Conservation (phyloP, 2,888 invertebrate genomes). For the Halocaridina rubra region DNA sequence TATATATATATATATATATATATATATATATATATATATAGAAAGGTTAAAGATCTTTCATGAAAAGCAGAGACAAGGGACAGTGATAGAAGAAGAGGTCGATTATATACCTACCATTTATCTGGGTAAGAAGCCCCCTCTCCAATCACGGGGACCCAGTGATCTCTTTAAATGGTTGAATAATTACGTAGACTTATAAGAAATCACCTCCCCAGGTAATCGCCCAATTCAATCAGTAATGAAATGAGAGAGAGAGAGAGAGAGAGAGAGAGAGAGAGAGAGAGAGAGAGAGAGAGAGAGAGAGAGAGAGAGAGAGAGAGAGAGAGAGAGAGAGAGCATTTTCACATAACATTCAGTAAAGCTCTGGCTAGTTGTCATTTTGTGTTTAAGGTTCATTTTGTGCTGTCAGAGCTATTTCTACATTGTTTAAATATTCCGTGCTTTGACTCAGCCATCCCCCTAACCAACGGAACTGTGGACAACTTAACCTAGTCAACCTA, state of each 20-base stretch:
- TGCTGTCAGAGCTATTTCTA: background rate
- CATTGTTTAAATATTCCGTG: background rate
- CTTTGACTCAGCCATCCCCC: no score
- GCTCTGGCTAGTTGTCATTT: background rate
- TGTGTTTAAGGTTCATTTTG: no score
- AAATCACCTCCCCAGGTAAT: background rate
- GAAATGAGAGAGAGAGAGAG: no score
- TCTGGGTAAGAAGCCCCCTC: conserved; percentile 74
- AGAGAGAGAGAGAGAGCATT: background rate
- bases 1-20: background rate
- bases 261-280: conserved; percentile 33
- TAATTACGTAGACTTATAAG: conserved; percentile 71
- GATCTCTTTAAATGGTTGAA: conserved; percentile 93
- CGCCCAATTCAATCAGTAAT: background rate
- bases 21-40: background rate
- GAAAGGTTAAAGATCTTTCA: no score
- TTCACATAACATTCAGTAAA: background rate
- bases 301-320: conserved; percentile 36
- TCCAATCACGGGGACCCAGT: no score
- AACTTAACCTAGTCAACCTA: no score
- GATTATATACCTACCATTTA: background rate
- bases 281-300: conserved; percentile 48
- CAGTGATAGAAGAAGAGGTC: background rate
- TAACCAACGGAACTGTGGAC: no score
- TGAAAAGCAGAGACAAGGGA: no score